Evolutionary conservation across 2,888 invertebrate genomes (phyloP), one percentile per base, ranked within the genome.

Genomic region (Aethes cnicana): DNA sequence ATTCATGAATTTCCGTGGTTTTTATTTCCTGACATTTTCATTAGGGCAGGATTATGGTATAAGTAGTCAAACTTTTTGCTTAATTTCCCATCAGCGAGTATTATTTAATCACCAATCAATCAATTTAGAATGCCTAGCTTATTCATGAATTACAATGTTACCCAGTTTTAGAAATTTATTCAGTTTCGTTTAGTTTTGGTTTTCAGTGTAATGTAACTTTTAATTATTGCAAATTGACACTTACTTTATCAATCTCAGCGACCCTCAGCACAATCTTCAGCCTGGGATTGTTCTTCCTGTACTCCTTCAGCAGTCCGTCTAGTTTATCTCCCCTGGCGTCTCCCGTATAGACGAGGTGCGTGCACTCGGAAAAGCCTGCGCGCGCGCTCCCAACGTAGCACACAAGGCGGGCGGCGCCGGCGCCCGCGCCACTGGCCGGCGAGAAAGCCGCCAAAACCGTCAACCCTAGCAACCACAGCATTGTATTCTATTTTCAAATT

Each of bases 221-320:
- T n/a, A n/a, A n/a, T n/a, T n/a, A n/a, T n/a, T n/a, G n/a, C 43
- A 32, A 14, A 17, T 18, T 32, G 14, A 54, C 43, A 59, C 81
- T 74, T 78, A 92, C 92, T 91, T 92, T 91, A 69, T 92, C 91
- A 55, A 81, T 84, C 56, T 91, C 91, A 58, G 82, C 78, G 43
- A 91, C 89, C 53, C 90, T 88, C 56, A 92, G 69, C 56, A 92
- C 74, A 58, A 92, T 82, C 77, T 92, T 92, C 61, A 90, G 74
- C 49, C 85, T 79, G 17, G 90, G 88, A 56, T 87, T 84, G 54
- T 73, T 76, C 58, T 87, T 87, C 66, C 84, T 84, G 61, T 91
- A 84, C 57, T 83, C 85, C 69, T 91, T 91, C 61, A 89, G 63
- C 28, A 88, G 47, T 17, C 65, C 63, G 18, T 85, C 86, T 43